Base-by-base conservation (phyloP, 92 coral and sea anemone species). In the Phenganax marumi region DNA sequence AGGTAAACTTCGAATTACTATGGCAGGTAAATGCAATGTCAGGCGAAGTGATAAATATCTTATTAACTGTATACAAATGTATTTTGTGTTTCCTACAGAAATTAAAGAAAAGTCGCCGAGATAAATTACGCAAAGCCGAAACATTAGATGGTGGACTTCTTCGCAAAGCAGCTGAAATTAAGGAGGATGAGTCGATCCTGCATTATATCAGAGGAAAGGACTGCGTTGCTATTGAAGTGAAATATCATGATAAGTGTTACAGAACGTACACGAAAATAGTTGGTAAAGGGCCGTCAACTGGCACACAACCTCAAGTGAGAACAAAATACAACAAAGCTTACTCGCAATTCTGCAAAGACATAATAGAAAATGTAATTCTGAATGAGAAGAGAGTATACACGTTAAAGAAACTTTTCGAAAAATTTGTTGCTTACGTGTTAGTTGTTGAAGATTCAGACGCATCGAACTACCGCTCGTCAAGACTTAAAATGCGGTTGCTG, bases 101-200 rank as follows among this genome's bases (percentile, higher is more conserved):
- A 6, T 43, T 53, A 10, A 71, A 21, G 33, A 71, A 71, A 6
- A 71, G 52, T 21, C 8, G 25, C 54, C 55, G 7, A 71, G 76
- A 71, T 23, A 71, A 71, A 71, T 33, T 71, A 47, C 76, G 47
- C 76, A 51, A 71, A 3, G 76, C 76, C 47, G 76, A 71, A 71
- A 71, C 76, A 14, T 33, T 71, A 12, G 54, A 71, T 53, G 39
- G 53, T 71, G 76, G 76, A 12, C 55, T 17, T 71, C 76, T 71
- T 71, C 55, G 55, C 12, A 53, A 71, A 71, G 55, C 76, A 8
- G 76, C 76, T 43, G 76, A 48, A 50, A 71, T 51, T 4, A 71
- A 43, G 9, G 47, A 71, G 2, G 76, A 71, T 47, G 19, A 71
- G 47, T 8, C 53, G 12, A 71, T 71, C 47, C 39, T 71, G 11